Base-by-base conservation (phyloP, 2,797 vertebrate genomes). In the Strix occidentalis region DNA sequence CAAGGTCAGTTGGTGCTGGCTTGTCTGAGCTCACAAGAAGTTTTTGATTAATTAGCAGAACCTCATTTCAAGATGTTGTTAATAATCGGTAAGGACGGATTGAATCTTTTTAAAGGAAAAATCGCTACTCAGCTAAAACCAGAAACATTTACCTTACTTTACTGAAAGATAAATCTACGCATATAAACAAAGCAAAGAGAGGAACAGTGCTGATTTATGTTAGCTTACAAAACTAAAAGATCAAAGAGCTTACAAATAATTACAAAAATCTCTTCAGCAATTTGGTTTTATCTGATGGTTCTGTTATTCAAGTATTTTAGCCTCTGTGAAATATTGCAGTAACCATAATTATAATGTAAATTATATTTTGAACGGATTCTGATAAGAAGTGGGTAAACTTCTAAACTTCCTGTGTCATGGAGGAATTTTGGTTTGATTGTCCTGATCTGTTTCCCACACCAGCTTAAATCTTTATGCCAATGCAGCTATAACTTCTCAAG, bases 41-140 rank as follows among this genome's bases (percentile, higher is more conserved):
- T 71, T 80, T 95, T 91, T 95, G 87, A 97, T 94, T 92, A 93
- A 94, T 96, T 95, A 96, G 45, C 68, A 69, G 74, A 84, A 82
- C 6, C 51, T 43, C 37, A 68, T 93, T 94, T 95, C 83, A 83
- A 87, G 82, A 93, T 66, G 35, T 88, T 80, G 39, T 26, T 93
- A 89, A 57, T 76, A 93, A 76, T 71, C 90, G 39, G 29, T 77
- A 90, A 84, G 33, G 46, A 64, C 0, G 0, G 46, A 23, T 37
- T 57, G 65, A 82, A 57, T 68, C 31, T 60, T 91, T 93, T 90
- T 60, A 85, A 80, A 87, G 45, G 37, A 70, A 82, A 93, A 91
- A 65, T 51, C 54, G 23, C 51, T 87, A 39, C 23, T 77, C 45
- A 39, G 41, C 48, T 90, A 77, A 94, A 94, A 72, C 1, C 16